Evolutionary conservation across 2,113 vertebrate genomes (phyloP), one percentile per base, ranked within the genome.

Genomic region (Coregonus clupeaformis): DNA sequence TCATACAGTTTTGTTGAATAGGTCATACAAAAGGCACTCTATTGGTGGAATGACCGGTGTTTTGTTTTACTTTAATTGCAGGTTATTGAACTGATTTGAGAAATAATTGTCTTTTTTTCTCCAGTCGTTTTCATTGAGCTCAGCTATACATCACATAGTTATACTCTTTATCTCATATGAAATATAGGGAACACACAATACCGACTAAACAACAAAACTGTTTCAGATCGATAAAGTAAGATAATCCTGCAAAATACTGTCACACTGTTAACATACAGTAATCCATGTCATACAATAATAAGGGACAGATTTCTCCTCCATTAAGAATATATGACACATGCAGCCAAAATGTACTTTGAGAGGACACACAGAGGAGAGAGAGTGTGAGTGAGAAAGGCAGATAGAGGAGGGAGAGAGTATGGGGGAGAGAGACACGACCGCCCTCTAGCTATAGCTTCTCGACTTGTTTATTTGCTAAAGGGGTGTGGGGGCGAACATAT

Each of bases 381-480:
- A 52, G 70, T 22, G 49, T 67, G 86, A 69, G 60, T 78, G 75
- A 69, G 79, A 68, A 76, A 13, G 24, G 74, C 32, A 11, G 55
- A n/a, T 45, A 60, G n/a, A n/a, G n/a, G 47, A 30, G 78, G 77
- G 73, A 68, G 84, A 86, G 79, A 87, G 84, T 77, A 83, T 82
- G 82, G 74, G 80, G 86, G 78, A 84, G 45, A 80, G 82, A 87
- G 86, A 85, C 88, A 86, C 86, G 85, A 81, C 85, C 84, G 74
- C 90, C 92, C 91, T 87, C 89, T 62, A 90, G 93, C 91, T 91
- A 92, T 79, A 72, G 90, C 91, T 93, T 93, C 91, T 90, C 89
- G 77, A 92, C 89, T 91, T 93, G 89, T 93, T 93, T 94, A 93
- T 93, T 90, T 91, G 87, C 84, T 89, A 86, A 86, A 80, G 72